A percentile compares a stretch with the other conserved stretches of the same genome.
These are phyloP conservation scores for Hystrix brachyura DNA, from an alignment of 2,113 vertebrate species.

Conservation along the genomic window DNA sequence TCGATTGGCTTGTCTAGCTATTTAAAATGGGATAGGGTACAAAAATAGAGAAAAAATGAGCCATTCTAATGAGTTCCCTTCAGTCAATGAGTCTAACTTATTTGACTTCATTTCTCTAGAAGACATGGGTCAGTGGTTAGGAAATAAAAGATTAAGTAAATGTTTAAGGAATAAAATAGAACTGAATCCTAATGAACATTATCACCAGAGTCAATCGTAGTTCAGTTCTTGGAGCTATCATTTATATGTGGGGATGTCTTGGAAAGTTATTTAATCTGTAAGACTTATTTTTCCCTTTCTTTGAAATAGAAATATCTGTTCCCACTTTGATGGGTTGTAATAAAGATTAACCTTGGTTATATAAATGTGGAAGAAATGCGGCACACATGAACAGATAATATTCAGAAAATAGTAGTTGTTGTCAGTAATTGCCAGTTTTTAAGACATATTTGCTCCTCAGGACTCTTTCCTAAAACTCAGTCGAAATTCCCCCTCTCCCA, in stretches of 20 bases:
- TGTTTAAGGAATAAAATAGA: conserved; percentile 52
- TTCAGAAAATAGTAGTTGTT: not conserved
- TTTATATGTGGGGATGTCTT: not conserved
- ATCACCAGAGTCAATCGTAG: not conserved
- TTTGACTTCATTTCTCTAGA: conserved; percentile 19
- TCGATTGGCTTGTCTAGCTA: not conserved
- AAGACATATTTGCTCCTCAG: not conserved
- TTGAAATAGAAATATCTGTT: not conserved
- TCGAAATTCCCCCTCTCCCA: not conserved
- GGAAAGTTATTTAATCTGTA: conserved; percentile 23
- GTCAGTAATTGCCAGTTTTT: not conserved
- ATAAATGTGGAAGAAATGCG: not conserved
- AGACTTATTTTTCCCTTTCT: not conserved
- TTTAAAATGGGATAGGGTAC: not conserved
- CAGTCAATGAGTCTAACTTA: not conserved
- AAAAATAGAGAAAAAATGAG: not conserved
- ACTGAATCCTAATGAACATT: conserved; percentile 12
- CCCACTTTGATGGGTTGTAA: not conserved
- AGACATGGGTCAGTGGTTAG: not conserved
- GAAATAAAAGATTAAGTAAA: conserved; percentile 47
- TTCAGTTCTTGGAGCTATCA: not conserved
- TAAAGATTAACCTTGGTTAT: not conserved
- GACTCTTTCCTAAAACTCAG: not conserved
- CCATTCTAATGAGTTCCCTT: not conserved
- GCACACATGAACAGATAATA: not conserved